These are phyloP conservation scores for Lonchura striata DNA, from an alignment of 2,113 vertebrate genomes.

Conservation along the genomic window DNA sequence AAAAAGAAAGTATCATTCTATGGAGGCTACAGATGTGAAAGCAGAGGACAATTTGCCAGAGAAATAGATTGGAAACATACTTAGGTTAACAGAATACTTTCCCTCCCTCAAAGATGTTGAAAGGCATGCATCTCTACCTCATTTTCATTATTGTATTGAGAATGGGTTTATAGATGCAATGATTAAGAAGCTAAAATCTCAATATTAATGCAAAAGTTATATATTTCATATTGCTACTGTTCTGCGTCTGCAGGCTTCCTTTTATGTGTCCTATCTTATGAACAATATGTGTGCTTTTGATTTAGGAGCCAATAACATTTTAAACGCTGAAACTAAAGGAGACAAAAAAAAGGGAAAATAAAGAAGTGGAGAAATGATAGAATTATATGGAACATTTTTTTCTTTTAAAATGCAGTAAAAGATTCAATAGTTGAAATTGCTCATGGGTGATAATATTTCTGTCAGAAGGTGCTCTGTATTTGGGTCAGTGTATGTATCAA, in stretches of 20 bases:
- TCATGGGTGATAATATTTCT: slow-evolving; percentile 32
- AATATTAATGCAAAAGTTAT: neutral
- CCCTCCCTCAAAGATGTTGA: neutral
- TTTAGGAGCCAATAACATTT: slow-evolving; percentile 17
- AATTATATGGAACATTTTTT: slow-evolving; percentile 47
- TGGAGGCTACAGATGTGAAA: neutral
- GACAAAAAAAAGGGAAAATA: neutral
- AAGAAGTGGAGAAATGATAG: slow-evolving; percentile 13
- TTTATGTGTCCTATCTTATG: neutral
- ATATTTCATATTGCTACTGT: slow-evolving; percentile 12
- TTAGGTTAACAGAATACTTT: neutral
- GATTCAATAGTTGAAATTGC: slow-evolving; percentile 1
- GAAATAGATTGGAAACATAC: neutral
- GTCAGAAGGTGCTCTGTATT: slow-evolving; percentile 5
- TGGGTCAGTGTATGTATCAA: neutral
- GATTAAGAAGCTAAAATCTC: neutral
- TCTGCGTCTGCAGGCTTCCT: neutral
- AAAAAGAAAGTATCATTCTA: neutral
- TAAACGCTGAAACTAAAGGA: neutral
- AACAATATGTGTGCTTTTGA: slow-evolving; percentile 21
- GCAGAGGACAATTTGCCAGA: neutral
- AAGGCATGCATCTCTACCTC: neutral
- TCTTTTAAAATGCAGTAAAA: slow-evolving; percentile 37
- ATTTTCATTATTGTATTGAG: neutral
- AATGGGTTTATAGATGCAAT: neutral